Evolutionary conservation across 2,888 invertebrate species (phyloP).

Genomic region (Eupithecia tripunctaria): DNA sequence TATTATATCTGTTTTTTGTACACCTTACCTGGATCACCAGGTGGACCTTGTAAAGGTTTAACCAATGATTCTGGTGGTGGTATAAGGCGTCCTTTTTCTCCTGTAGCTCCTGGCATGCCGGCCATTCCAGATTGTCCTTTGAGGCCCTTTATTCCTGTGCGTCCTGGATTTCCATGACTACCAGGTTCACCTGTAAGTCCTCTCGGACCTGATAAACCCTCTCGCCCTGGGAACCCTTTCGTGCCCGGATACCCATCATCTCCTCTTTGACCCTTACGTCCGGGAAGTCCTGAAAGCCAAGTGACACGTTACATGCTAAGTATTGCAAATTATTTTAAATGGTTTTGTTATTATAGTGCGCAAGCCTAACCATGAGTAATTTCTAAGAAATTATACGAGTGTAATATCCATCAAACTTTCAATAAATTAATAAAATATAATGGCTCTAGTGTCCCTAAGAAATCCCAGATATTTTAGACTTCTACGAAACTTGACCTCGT

Average conservation of each 20-base stretch:
- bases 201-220: conserved; percentile 63
- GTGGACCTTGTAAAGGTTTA: conserved; percentile 78
- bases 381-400: too few relatives aligned
- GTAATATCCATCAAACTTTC: too few relatives aligned
- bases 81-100: conserved; percentile 74
- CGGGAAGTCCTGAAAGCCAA: conserved; percentile 64
- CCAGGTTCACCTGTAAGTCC: conserved; percentile 63
- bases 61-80: conserved; percentile 59
- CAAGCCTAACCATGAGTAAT: too few relatives aligned
- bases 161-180: conserved; percentile 81
- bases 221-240: conserved; percentile 64
- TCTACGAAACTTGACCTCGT: too few relatives aligned
- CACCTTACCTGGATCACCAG: conserved; percentile 83
- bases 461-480: too few relatives aligned
- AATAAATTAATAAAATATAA: too few relatives aligned
- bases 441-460: too few relatives aligned
- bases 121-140: conserved; percentile 71
- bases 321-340: too few relatives aligned
- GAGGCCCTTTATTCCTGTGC: conserved; percentile 74
- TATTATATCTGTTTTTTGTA: too few relatives aligned
- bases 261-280: conserved; percentile 66
- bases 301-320: neutral
- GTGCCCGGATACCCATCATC: conserved; percentile 66
- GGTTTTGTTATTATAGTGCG: too few relatives aligned
- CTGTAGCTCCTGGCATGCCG: conserved; percentile 82